Base-by-base conservation (phyloP, 1,140 invertebrate species). In the Leptinotarsa undecemlineata region DNA sequence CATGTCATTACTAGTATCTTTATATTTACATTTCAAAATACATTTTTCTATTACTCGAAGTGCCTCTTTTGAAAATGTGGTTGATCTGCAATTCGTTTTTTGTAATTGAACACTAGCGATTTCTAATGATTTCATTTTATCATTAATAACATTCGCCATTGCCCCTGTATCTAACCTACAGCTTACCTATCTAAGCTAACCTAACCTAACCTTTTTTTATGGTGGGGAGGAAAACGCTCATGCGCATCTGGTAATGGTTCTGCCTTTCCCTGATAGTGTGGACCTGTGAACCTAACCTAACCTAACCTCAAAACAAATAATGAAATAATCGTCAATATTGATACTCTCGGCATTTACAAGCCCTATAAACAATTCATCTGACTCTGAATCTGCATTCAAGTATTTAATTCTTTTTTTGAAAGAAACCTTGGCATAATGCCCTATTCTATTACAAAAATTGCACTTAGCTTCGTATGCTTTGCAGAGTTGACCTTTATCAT, bases 381-480 rank as follows among this genome's bases (percentile, higher is more conserved):
- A 33, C 6, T 33, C 26, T 33, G 26, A 33, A 33, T 33, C 26
- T 33, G 6, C 26, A 33, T 33, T 33, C 6, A 33, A 33, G 6
- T 33, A 33, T 33, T 33, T 33, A 8, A 33, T 33, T 33, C n/a
- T n/a, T 33, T 33, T 33, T 33, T 33, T 33, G 26, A 33, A 33
- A 33, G 6, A 33, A 33, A 33, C 26, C 6, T 33, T 33, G 26
- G 26, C 26, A 33, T 33, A 6, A 33, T 33, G 20, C 57, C 20
- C 20, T 15, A 17, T 61, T 20, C 15, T 61, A 61, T 61, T 61
- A 61, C 57, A 61, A 1, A 61, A 61, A 61, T 20, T 61, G 15
- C 19, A 67, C 64, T 67, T 20, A 33, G 19, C 64, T 67, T 67
- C 23, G 64, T 67, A 67, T 5, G 64, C 26, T 21, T 23, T 67